Percentiles rank a stretch among this genome's conserved stretches.
These are phyloP conservation scores for Smithornis capensis DNA, from an alignment of 2,113 vertebrate species.

Conservation along the genomic window DNA sequence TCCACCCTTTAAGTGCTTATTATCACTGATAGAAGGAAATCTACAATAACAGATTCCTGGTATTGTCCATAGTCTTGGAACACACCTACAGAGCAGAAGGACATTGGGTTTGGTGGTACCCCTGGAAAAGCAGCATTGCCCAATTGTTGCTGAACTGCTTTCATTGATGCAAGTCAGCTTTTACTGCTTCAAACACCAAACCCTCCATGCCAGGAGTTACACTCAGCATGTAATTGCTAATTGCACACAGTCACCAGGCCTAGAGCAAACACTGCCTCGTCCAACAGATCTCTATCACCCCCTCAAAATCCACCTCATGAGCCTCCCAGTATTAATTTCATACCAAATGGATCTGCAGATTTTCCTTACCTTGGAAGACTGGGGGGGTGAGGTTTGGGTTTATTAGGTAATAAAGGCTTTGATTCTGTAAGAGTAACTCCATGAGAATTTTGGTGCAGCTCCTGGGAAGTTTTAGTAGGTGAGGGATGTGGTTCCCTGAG, in stretches of 20 bases:
- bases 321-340: not conserved
- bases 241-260: not conserved
- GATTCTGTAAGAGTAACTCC: constrained; percentile 85
- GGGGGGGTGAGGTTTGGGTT: constrained; percentile 92
- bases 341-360: not conserved
- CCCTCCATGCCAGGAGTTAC: not conserved
- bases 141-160: not conserved
- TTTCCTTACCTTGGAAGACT: constrained; percentile 94
- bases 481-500: constrained; percentile 97
- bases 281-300: not conserved
- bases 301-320: not conserved
- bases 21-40: not conserved
- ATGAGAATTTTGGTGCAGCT: constrained; percentile 86
- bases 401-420: constrained; percentile 88
- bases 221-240: not conserved
- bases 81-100: not conserved
- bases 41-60: not conserved
- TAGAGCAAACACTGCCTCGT: not conserved
- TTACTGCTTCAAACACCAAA: not conserved
- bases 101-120: not conserved
- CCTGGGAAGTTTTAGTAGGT: constrained; percentile 84
- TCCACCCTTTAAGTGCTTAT: not conserved
- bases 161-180: not conserved
- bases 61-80: not conserved
- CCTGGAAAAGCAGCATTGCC: not conserved